Conservation (phyloP, 2,797 vertebrate genomes). For the Amphiprion clarkii region DNA sequence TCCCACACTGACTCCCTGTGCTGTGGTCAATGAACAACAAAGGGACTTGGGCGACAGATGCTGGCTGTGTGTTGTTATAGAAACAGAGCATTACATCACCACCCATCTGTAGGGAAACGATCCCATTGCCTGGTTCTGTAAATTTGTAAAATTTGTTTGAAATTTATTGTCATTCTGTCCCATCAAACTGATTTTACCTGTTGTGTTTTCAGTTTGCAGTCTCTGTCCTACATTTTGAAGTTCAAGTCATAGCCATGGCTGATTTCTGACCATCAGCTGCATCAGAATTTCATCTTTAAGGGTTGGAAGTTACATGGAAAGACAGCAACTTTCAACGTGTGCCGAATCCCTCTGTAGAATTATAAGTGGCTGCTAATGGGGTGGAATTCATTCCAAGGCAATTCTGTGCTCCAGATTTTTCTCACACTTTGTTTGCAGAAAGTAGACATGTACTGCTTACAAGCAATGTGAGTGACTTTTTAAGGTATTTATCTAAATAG, state of each 20-base stretch:
- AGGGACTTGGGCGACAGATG: slow-evolving; percentile 61
- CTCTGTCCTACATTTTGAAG: too few species aligned
- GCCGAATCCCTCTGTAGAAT: slow-evolving; percentile 51
- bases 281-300: neutral
- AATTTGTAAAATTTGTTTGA: neutral
- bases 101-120: slow-evolving; percentile 42
- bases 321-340: slow-evolving; percentile 43
- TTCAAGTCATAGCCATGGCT: neutral
- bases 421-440: slow-evolving; percentile 71
- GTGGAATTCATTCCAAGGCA: neutral
- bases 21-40: slow-evolving; percentile 59
- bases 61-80: slow-evolving; percentile 59
- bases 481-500: too few species aligned
- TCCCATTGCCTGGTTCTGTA: slow-evolving; percentile 31
- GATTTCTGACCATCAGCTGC: neutral
- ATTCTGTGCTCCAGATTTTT: slow-evolving; percentile 80
- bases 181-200: too few species aligned
- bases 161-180: slow-evolving; percentile 1
- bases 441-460: neutral
- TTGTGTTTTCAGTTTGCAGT: too few species aligned
- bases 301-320: neutral
- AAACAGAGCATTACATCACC: slow-evolving; percentile 55
- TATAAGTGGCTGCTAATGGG: slow-evolving; percentile 3
- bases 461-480: too few species aligned
- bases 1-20: slow-evolving; percentile 72